Evolutionary conservation across 2,797 vertebrate genomes (phyloP).

Genomic region (Lepus townsendii): DNA sequence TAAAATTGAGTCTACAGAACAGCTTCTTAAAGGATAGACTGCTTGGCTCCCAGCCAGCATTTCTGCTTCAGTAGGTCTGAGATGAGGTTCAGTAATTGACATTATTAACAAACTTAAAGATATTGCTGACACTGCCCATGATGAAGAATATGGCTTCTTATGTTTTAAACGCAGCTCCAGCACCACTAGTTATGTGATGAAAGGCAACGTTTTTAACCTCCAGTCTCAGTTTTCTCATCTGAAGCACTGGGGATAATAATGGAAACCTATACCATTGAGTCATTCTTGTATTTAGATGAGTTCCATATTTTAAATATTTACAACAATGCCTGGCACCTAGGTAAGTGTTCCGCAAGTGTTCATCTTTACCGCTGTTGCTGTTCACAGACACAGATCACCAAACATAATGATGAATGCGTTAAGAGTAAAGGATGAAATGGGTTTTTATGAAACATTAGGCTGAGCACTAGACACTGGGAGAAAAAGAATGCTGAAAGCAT

Average conservation of each 20-base stretch:
- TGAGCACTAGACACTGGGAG: neutral
- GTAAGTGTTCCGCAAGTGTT: neutral
- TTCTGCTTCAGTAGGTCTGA: neutral
- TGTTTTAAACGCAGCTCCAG: neutral
- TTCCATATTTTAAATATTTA: neutral
- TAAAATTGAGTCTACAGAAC: neutral
- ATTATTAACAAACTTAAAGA: neutral
- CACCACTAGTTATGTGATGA: neutral
- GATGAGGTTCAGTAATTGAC: neutral
- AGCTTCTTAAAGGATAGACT: conserved; percentile 10
- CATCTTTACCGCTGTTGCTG: neutral
- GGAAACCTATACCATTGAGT: neutral
- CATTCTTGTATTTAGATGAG: neutral
- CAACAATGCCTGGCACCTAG: neutral
- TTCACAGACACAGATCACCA: neutral
- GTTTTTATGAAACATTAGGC: neutral
- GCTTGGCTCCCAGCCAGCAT: rapidly evolving
- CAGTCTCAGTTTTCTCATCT: neutral
- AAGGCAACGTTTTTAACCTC: neutral
- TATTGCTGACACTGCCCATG: neutral
- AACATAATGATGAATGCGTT: neutral
- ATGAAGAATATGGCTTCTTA: neutral
- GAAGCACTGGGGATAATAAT: neutral
- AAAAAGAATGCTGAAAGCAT: neutral
- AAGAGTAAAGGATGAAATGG: neutral